A percentile compares a stretch with the other conserved stretches of the same genome.
phyloP scores from a whole-genome alignment of 2,888 invertebrate genomes.

The Cephus sareptanus region DNA sequence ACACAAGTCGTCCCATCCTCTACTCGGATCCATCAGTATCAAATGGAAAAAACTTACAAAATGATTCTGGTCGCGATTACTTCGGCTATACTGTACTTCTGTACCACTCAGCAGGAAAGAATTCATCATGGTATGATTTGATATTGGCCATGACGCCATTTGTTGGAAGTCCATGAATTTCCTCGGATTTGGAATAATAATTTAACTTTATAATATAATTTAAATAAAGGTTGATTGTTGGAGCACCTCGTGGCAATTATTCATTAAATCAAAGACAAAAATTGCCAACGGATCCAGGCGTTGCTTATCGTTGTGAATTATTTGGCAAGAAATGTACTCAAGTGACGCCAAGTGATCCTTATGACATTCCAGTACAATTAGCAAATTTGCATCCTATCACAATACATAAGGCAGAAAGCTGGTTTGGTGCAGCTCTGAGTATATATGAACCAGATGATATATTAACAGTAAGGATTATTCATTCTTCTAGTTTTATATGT shows the following conservation, averaged over 20 bases:
- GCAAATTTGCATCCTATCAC: conserved; percentile 17
- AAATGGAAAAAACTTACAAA: background rate
- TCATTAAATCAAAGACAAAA: conserved; percentile 46
- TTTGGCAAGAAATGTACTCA: conserved; percentile 17
- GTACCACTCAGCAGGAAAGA: conserved; percentile 7
- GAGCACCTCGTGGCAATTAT: conserved; percentile 70
- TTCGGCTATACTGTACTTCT: conserved; percentile 49
- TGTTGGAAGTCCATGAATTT: too few relatives aligned
- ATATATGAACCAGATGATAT: conserved; percentile 61
- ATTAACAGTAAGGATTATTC: conserved; percentile 38
- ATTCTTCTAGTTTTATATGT: conserved; percentile 2
- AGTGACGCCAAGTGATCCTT: conserved; percentile 26
- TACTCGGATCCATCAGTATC: conserved; percentile 13
- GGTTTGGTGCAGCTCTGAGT: conserved; percentile 69
- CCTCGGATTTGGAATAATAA: too few relatives aligned
- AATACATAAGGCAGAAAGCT: conserved; percentile 63
- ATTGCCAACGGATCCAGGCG: conserved; percentile 68
- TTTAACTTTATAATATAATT: too few relatives aligned
- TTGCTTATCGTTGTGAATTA: conserved; percentile 67
- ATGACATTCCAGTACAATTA: conserved; percentile 27
- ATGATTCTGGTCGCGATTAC: conserved; percentile 26
- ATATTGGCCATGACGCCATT: too few relatives aligned
- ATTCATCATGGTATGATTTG: background rate
- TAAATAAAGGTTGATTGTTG: conserved; percentile 66
- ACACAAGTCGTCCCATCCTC: conserved; percentile 31